phyloP scores from a whole-genome alignment of 2,113 vertebrate species.

The Malurus elegans region DNA sequence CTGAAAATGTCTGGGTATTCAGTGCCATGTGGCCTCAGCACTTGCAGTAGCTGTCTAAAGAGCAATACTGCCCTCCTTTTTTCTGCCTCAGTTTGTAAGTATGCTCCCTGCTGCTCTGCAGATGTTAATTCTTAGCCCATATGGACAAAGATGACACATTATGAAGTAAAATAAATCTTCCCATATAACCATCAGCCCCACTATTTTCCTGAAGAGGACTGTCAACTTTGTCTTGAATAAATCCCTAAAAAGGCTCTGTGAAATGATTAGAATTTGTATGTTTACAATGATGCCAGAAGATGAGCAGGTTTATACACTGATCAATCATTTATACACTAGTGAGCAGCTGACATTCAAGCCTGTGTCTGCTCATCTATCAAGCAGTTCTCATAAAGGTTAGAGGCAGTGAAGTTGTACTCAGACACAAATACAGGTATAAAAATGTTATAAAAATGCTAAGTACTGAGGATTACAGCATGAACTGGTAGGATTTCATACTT shows the following conservation, averaged over 20 bases:
- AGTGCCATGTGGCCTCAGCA: neutral
- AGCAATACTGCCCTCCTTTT: neutral
- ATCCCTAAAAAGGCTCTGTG: conserved; percentile 17
- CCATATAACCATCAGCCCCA: neutral
- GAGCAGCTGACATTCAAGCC: neutral
- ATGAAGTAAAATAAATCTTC: conserved; percentile 19
- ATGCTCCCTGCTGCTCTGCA: neutral
- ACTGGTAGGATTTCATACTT: neutral
- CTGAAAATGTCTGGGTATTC: conserved; percentile 2
- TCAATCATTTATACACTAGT: conserved; percentile 39
- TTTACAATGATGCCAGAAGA: conserved; percentile 24
- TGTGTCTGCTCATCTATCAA: conserved; percentile 15
- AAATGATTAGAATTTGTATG: conserved; percentile 29
- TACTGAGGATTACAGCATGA: neutral
- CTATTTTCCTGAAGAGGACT: conserved; percentile 13
- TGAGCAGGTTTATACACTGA: conserved; percentile 25
- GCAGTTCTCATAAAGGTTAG: conserved; percentile 2
- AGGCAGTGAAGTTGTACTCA: neutral
- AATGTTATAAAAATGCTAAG: conserved; percentile 1
- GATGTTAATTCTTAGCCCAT: conserved; percentile 1
- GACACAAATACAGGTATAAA: neutral
- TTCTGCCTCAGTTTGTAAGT: neutral
- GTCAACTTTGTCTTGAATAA: conserved; percentile 34
- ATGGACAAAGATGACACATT: neutral
- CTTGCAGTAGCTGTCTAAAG: neutral